Base-by-base conservation (phyloP, 1,140 invertebrate species). In the Heterodera schachtii region DNA sequence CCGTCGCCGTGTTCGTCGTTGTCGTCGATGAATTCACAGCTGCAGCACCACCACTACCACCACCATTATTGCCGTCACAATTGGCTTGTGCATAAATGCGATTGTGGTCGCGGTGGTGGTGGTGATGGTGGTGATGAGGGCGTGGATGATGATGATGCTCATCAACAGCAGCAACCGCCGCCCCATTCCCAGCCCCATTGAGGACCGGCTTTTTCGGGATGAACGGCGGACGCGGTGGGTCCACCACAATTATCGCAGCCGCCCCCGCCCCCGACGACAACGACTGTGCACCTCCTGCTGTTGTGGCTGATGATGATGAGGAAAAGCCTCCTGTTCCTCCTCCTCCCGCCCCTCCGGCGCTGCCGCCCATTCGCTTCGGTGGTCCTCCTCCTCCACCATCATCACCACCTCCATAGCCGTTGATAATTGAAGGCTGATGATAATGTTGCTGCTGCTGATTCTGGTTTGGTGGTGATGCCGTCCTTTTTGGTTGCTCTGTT, bases 161-260 rank as follows among this genome's bases (percentile, higher is more conserved):
- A 7, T 64, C 70, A 69, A 43, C 44, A 70, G 31, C 49, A 52
- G 11, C 31, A 31, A 31, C 31, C 49, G 49, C 64, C 47, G 47
- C 64, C 31, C 7, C n/a, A 57, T 44, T 78, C 60, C 3, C 70
- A 70, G 21, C 11, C 2, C 8, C 6, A 69, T 47, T 69, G 70
- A 69, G 66, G 52, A 78, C 64, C 66, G 77, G 77, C 77, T 78
- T 78, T 78, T 78, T 78, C 70, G 77, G 77, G 70, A 78, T 78
- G 70, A 78, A 78, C 66, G 77, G 77, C 46, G 77, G 77, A 69
- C 64, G 77, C 19, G 76, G 76, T 0, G 76, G 77, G 44, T 78
- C 77, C 49, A 78, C 77, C 31, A 71, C 69, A 41, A 71, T 46
- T 43, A 71, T 31, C 44, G 69, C 69, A 4, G 69, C 21, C 11